Conservation (phyloP, 2,888 invertebrate genomes). For the Nephrotoma flavescens region DNA sequence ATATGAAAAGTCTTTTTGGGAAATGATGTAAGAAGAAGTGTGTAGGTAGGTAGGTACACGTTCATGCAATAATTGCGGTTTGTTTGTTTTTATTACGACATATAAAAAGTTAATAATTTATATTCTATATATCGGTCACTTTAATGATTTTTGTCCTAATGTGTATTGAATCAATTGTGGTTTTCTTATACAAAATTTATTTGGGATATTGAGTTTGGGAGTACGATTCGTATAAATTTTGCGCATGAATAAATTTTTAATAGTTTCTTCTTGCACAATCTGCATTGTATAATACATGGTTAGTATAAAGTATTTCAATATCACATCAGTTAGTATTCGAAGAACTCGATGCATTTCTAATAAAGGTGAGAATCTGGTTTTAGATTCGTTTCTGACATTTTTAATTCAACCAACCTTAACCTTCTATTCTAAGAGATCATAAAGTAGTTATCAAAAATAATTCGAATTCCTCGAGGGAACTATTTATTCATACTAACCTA, state of each 20-base stretch:
- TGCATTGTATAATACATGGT: neutral
- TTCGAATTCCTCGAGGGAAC: too few species aligned
- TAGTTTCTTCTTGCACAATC: neutral
- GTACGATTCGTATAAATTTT: neutral
- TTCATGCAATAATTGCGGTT: neutral
- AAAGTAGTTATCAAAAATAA: too few species aligned
- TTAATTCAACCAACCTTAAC: too few species aligned
- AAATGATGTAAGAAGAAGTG: neutral
- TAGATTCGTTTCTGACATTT: too few species aligned
- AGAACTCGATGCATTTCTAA: too few species aligned
- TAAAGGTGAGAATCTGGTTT: too few species aligned
- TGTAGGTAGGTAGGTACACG: neutral
- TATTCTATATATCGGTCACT: neutral
- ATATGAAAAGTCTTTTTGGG: neutral
- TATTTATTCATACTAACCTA: too few species aligned
- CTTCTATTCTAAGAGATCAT: too few species aligned
- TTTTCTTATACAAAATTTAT: neutral
- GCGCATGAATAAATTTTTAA: neutral
- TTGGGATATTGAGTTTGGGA: neutral
- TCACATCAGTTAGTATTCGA: too few species aligned
- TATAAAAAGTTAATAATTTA: neutral
- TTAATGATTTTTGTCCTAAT: neutral
- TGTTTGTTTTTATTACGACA: neutral
- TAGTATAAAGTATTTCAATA: too few species aligned
- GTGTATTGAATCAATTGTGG: neutral